Evolutionary conservation across 2,888 invertebrate species (phyloP).

Genomic region (Cetonia aurata): DNA sequence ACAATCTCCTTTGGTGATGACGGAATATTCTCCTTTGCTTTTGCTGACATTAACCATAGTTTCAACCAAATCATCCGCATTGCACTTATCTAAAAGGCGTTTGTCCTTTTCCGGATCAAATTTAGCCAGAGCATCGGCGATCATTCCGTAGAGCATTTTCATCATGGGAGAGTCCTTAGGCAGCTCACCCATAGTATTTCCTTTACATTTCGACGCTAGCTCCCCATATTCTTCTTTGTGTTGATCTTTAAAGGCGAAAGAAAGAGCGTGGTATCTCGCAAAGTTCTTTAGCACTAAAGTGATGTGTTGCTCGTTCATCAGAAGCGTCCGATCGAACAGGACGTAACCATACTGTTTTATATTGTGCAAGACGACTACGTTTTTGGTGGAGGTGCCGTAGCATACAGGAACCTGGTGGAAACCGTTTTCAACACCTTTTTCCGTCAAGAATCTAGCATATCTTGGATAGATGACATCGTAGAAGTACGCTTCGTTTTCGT

Average conservation of each 20-base stretch:
- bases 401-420: slow-evolving; percentile 42
- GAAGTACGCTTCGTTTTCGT: slow-evolving; percentile 42
- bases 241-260: slow-evolving; percentile 41
- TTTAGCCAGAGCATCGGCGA: background rate
- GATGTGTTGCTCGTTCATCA: slow-evolving; percentile 42
- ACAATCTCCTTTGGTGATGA: slow-evolving; percentile 55
- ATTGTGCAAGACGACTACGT: slow-evolving; percentile 44
- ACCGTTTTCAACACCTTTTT: slow-evolving; percentile 29
- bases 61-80: background rate
- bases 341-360: slow-evolving; percentile 41
- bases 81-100: slow-evolving; percentile 11
- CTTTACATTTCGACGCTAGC: background rate
- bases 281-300: slow-evolving; percentile 35
- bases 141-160: background rate
- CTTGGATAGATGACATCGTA: slow-evolving; percentile 44
- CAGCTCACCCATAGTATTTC: slow-evolving; percentile 19
- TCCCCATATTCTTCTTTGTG: slow-evolving; percentile 21
- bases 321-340: slow-evolving; percentile 40
- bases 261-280: slow-evolving; percentile 42
- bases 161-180: background rate
- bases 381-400: slow-evolving; percentile 37
- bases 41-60: background rate
- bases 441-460: slow-evolving; percentile 36
- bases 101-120: slow-evolving; percentile 38
- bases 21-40: slow-evolving; percentile 43